Evolutionary conservation across 2,888 invertebrate species (phyloP).

Genomic region (Notodromas monacha): DNA sequence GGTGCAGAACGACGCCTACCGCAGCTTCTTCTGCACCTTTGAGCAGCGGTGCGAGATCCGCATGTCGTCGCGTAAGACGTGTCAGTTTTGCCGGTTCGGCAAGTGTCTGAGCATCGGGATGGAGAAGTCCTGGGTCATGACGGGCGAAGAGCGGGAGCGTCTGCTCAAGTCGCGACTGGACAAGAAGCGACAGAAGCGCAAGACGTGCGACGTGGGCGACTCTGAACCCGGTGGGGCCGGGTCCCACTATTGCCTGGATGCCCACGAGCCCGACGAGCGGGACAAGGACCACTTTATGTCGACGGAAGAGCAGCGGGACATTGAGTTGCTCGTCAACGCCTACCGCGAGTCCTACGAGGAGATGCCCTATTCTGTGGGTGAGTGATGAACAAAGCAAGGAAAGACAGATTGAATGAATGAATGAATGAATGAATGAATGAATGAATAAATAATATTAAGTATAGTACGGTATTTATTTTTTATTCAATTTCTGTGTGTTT

Average conservation of each 20-base stretch:
- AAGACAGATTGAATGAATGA: no score
- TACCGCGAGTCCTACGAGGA: slow-evolving; percentile 12
- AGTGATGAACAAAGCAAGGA: no score
- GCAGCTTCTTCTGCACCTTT: slow-evolving; percentile 14
- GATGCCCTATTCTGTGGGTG: slow-evolving; percentile 13
- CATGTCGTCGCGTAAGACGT: slow-evolving; percentile 14
- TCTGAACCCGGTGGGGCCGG: slow-evolving; percentile 1
- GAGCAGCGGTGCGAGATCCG: slow-evolving; percentile 14
- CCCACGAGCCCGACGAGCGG: slow-evolving; percentile 10
- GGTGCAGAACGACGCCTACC: slow-evolving; percentile 15
- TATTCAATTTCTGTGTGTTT: no score
- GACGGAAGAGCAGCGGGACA: slow-evolving; percentile 11
- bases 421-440: no score
- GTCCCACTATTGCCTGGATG: slow-evolving; percentile 9
- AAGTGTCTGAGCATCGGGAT: slow-evolving; percentile 16
- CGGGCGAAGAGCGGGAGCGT: slow-evolving; percentile 14
- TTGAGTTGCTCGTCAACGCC: slow-evolving; percentile 12
- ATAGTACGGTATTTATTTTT: no score
- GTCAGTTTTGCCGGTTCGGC: slow-evolving; percentile 15
- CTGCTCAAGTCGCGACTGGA: slow-evolving; percentile 13
- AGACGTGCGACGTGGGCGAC: slow-evolving; percentile 8
- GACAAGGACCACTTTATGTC: slow-evolving; percentile 10
- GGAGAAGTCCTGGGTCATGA: slow-evolving; percentile 17
- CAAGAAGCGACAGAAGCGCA: slow-evolving; percentile 11
- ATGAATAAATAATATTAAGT: no score